Evolutionary conservation across 1,140 invertebrate species (phyloP).

Genomic region (Gryon sp.): DNA sequence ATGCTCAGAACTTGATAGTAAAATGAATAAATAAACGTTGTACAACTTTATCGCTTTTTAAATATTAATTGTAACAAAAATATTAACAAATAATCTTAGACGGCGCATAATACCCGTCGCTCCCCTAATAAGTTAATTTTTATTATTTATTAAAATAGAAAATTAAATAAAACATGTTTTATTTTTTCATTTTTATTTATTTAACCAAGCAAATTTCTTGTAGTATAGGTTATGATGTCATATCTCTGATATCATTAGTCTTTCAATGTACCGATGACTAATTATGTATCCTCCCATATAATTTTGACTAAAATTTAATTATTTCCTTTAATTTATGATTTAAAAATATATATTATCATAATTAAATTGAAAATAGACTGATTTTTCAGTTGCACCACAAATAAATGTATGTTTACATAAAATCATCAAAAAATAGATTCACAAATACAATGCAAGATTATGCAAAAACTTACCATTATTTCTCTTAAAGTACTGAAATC

Average conservation of each 20-base stretch:
- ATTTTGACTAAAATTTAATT: neutral
- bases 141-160: too few species aligned
- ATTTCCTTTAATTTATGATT: neutral
- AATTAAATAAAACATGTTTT: neutral
- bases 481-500: neutral
- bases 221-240: slow-evolving; percentile 3
- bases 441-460: neutral
- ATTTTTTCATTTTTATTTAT: neutral
- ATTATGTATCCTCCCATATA: neutral
- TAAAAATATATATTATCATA: neutral
- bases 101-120: too few species aligned
- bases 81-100: too few species aligned
- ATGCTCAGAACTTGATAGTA: too few species aligned
- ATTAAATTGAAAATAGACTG: neutral
- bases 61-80: too few species aligned
- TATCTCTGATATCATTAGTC: neutral
- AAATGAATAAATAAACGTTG: too few species aligned
- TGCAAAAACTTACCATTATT: slow-evolving; percentile 7
- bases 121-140: too few species aligned
- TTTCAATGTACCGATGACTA: neutral
- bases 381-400: too few species aligned
- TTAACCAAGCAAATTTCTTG: neutral
- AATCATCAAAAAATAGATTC: neutral
- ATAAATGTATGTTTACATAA: too few species aligned
- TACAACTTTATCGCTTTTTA: too few species aligned